Base-by-base conservation (phyloP, 2,113 vertebrate species). In the Lepus timidus region DNA sequence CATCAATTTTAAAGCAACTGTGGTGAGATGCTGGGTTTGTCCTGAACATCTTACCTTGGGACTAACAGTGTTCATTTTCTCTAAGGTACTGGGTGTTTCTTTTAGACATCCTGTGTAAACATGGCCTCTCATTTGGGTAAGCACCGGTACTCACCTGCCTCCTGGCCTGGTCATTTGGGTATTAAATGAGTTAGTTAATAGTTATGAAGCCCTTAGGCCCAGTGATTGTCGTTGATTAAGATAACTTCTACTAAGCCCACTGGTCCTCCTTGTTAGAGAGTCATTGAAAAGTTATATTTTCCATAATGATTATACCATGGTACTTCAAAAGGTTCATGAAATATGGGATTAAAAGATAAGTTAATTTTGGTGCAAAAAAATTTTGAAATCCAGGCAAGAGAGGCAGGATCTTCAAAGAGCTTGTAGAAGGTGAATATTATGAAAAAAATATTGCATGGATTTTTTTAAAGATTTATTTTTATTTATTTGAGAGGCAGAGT, bases 1-100 rank as follows among this genome's bases (percentile, higher is more conserved):
- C 83, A 58, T 79, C 39, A 84, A 20, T 89, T 94, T 92, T 61
- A 87, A 96, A 93, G 70, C 75, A 71, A 31, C 25, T 22, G 51
- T 78, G 62, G 71, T 76, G 65, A 88, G 70, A 51, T 31, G 51
- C 29, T n/a, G 29, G n/a, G 36, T 91, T 44, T 82, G 55, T 90
- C 73, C 64, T 49, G 58, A 51, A 36, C 9, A 1, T 70, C 68
- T 91, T 81, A 52, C 55, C 84, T 29, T n/a, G 71, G 84, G 36
- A 31, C 49, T n/a, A 9, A 9, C 7, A 14, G 20, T 61, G 13
- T 62, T 25, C 61, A 14, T 70, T 64, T 39, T 19, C 23, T 22
- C 51, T 2, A 3, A 6, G 58, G n/a, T 49, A 12, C 62, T 17
- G 31, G 6, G 19, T 31, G 19, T 52, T 74, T 71, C 70, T 84